phyloP scores from a whole-genome alignment of 1,140 invertebrate species.

The Drosophila nasuta region DNA sequence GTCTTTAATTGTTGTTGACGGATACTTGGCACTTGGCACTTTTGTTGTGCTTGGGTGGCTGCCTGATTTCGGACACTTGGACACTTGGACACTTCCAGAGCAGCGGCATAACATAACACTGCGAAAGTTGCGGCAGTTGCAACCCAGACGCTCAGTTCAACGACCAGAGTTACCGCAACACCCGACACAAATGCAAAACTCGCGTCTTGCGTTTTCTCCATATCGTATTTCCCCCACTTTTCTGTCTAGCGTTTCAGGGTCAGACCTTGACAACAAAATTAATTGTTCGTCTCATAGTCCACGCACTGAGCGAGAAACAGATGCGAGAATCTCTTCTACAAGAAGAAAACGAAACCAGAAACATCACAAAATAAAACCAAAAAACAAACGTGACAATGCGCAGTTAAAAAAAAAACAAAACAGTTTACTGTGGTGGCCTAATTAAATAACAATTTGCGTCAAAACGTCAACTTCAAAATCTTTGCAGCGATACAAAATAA shows the following conservation, averaged over 20 bases:
- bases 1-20: slow-evolving; percentile 42
- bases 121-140: slow-evolving; percentile 32
- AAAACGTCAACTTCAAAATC: slow-evolving; percentile 4
- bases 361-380: not conserved
- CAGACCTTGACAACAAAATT: slow-evolving; percentile 9
- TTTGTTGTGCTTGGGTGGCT: slow-evolving; percentile 7
- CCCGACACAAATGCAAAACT: too few relatives aligned
- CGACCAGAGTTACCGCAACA: slow-evolving; percentile 8
- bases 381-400: slow-evolving; percentile 18
- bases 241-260: slow-evolving; percentile 20
- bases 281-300: not conserved
- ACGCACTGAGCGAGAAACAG: not conserved
- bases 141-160: slow-evolving; percentile 9
- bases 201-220: not conserved
- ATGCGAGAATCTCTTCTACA: slow-evolving; percentile 30
- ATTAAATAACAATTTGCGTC: slow-evolving; percentile 39
- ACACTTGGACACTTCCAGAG: slow-evolving; percentile 18
- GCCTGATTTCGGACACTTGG: slow-evolving; percentile 9
- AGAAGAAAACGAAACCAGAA: not conserved
- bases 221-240: not conserved
- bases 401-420: slow-evolving; percentile 25
- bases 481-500: not conserved
- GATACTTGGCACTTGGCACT: slow-evolving; percentile 24
- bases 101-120: slow-evolving; percentile 13
- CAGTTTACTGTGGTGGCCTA: slow-evolving; percentile 11